These are phyloP conservation scores for Zaprionus bogoriensis DNA, from an alignment of 2,888 invertebrate species.

Conservation along the genomic window DNA sequence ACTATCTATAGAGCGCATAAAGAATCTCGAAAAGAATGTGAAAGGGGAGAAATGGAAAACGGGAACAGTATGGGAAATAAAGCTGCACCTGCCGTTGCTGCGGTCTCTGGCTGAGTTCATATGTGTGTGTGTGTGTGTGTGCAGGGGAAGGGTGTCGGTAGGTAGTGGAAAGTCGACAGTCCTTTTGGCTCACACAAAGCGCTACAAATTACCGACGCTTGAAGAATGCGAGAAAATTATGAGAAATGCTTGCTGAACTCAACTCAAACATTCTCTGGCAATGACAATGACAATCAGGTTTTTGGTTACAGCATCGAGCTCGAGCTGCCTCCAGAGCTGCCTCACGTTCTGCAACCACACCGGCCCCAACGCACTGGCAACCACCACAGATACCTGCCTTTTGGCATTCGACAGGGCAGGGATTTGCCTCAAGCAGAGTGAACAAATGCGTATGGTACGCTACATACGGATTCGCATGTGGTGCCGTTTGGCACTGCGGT, in stretches of 20 bases:
- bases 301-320: slow-evolving; percentile 4
- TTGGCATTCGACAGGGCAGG: neutral
- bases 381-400: neutral
- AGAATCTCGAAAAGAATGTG: neutral
- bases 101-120: no score
- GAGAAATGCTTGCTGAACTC: slow-evolving; percentile 31
- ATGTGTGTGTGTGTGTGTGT: no score
- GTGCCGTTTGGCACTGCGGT: neutral
- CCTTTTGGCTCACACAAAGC: slow-evolving; percentile 39
- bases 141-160: neutral
- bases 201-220: slow-evolving; percentile 36
- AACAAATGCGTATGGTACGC: no score
- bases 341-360: neutral
- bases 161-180: slow-evolving; percentile 2
- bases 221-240: slow-evolving; percentile 37
- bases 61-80: neutral
- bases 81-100: neutral
- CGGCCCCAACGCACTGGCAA: no score
- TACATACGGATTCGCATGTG: no score
- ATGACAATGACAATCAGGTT: slow-evolving; percentile 26
- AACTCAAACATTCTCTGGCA: slow-evolving; percentile 38
- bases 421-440: neutral
- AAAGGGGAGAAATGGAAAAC: neutral
- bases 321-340: neutral
- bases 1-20: no score